A percentile compares a stretch with the other conserved stretches of the same genome.
phyloP scores from a whole-genome alignment of 2,797 vertebrate species.

The Limnodromus scolopaceus region DNA sequence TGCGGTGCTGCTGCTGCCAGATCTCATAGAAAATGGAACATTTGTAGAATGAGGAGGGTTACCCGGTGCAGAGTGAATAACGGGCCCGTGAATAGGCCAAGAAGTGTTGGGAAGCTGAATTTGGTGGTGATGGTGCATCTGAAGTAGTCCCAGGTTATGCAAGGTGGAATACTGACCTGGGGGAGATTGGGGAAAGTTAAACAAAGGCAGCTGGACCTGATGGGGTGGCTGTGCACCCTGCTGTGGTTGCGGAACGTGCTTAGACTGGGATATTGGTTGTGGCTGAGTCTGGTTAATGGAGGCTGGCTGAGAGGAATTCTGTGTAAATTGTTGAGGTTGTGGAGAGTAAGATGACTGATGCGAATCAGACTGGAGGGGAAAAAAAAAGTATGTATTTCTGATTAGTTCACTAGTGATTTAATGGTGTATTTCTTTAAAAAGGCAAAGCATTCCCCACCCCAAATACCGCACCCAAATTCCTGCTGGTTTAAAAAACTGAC shows the following conservation, averaged over 20 bases:
- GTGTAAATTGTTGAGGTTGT: slow-evolving; percentile 87
- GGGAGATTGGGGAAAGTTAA: slow-evolving; percentile 89
- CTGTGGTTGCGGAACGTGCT: slow-evolving; percentile 79
- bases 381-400: slow-evolving; percentile 57
- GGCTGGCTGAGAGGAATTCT: slow-evolving; percentile 83
- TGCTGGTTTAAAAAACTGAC: not conserved
- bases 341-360: slow-evolving; percentile 94
- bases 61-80: slow-evolving; percentile 86
- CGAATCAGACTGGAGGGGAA: slow-evolving; percentile 87
- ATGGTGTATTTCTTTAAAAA: slow-evolving; percentile 17
- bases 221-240: slow-evolving; percentile 79
- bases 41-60: slow-evolving; percentile 80
- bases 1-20: slow-evolving; percentile 76
- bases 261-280: slow-evolving; percentile 82
- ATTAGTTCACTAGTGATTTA: slow-evolving; percentile 62
- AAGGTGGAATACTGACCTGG: slow-evolving; percentile 90
- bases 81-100: slow-evolving; percentile 92
- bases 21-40: slow-evolving; percentile 85
- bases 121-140: slow-evolving; percentile 85
- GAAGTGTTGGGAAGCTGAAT: slow-evolving; percentile 87
- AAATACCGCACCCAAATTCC: not conserved
- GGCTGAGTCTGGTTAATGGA: slow-evolving; percentile 85
- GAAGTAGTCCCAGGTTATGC: slow-evolving; percentile 88
- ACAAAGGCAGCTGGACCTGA: slow-evolving; percentile 90
- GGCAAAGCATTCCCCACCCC: not conserved